Conservation (phyloP, 2,888 invertebrate species). For the Drosophila eohydei region DNA sequence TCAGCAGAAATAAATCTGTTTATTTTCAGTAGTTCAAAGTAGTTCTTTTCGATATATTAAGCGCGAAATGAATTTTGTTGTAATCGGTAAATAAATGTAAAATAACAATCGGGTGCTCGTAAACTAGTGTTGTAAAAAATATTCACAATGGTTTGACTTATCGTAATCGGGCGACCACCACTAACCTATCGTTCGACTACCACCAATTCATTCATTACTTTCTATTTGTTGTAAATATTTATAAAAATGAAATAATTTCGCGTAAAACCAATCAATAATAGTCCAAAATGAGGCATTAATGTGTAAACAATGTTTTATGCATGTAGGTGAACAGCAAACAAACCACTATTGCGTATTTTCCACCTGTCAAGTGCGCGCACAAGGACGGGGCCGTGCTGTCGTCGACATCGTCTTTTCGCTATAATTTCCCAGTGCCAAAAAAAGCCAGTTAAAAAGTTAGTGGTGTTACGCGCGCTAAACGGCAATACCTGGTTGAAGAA, state of each 20-base stretch:
- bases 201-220: conserved; percentile 67
- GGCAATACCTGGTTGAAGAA: conserved; percentile 31
- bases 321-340: conserved; percentile 18
- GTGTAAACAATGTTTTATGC: conserved; percentile 3
- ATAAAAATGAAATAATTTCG: conserved; percentile 44
- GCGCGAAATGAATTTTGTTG: conserved; percentile 1
- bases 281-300: conserved; percentile 38
- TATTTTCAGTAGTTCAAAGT: background rate
- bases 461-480: conserved; percentile 30
- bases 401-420: conserved; percentile 38
- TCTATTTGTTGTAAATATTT: conserved; percentile 76
- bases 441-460: conserved; percentile 28
- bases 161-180: conserved; percentile 21
- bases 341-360: conserved; percentile 27
- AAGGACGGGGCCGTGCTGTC: conserved; percentile 42
- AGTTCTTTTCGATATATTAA: background rate
- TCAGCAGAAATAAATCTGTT: conserved; percentile 21
- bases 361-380: conserved; percentile 43
- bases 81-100: background rate
- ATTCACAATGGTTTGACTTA: background rate
- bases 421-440: conserved; percentile 70
- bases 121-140: conserved; percentile 13
- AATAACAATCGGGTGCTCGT: background rate
- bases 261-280: conserved; percentile 37
- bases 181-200: conserved; percentile 44